Evolutionary conservation across 2,888 invertebrate genomes (phyloP), one percentile per base, ranked within the genome.

Genomic region (Caenorhabditis sp.): DNA sequence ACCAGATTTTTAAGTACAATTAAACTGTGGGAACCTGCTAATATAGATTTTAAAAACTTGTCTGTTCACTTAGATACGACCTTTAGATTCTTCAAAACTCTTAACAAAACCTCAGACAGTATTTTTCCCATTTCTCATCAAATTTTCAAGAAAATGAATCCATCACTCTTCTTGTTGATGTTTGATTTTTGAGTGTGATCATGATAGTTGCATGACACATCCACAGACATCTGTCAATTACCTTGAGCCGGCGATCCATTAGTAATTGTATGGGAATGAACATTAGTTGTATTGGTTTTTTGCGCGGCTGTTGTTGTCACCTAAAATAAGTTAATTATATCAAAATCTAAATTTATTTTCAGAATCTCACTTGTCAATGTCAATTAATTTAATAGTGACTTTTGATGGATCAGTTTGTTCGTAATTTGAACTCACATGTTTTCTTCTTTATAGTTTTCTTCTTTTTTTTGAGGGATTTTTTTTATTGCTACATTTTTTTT

Each of bases 401-500:
- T 53, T 25, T 53, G 53, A 53, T 21, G 23, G 23, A 53, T 25
- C 23, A 53, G 20, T 53, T 43, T 43, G 43, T 43, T 7, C 43
- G 17, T 43, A 10, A 43, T 43, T 43, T 14, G 43, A 43, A 43
- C 43, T 64, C 63, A 54, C 63, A 54, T 23, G 59, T 54, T 52
- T 31, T 38, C 26, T 43, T 57, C 23, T 62, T 58, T 70, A 59
- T 70, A 36, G 52, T 59, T 57, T 38, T 54, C 57, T 56, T 2
- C 49, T 43, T 43, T 66, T 54, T 66, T 56, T 50, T 25, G 25
- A 25, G 23, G 43, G 56, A 56, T 26, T 56, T 49, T 27, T 54
- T 54, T 21, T 2, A 20, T 61, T 21, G 21, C 21, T 38, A 60
- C 50, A 50, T 25, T 52, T 50, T 49, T 31, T 52, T 31, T 21